A percentile compares a stretch with the other conserved stretches of the same genome.
Conservation (phyloP, 2,888 invertebrate species). For the Eugnorisma glareosa region DNA sequence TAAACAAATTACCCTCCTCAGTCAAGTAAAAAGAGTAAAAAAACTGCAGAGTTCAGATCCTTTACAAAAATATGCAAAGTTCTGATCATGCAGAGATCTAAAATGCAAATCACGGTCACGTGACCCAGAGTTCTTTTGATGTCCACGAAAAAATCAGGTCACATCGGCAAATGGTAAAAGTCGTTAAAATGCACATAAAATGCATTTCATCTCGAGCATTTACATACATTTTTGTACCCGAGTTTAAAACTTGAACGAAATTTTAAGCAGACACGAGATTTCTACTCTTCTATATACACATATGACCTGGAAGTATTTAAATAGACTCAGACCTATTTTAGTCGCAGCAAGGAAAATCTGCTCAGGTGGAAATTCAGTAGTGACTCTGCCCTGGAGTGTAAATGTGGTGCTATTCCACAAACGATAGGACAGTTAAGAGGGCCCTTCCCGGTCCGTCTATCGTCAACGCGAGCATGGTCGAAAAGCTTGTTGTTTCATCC, state of each 20-base stretch:
- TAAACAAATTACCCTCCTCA: no score
- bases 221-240: conserved; percentile 43
- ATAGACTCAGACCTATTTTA: no score
- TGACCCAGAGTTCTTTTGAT: conserved; percentile 38
- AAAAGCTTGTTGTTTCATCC: no score
- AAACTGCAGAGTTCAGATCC: background rate
- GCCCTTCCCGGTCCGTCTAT: no score
- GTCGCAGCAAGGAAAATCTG: no score
- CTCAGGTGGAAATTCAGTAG: no score
- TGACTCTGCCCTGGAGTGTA: no score
- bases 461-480: no score
- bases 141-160: conserved; percentile 47
- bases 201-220: conserved; percentile 51
- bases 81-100: conserved; percentile 1
- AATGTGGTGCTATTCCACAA: no score
- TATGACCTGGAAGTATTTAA: no score
- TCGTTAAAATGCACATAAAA: conserved; percentile 60
- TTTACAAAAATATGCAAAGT: conserved; percentile 2
- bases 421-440: no score
- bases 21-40: background rate
- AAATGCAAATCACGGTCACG: conserved; percentile 25
- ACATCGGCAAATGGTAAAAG: conserved; percentile 40
- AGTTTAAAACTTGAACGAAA: conserved; percentile 34
- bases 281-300: no score
- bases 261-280: conserved; percentile 28